Conservation (phyloP, 2,888 invertebrate species). For the Drosophila austrosaltans region DNA sequence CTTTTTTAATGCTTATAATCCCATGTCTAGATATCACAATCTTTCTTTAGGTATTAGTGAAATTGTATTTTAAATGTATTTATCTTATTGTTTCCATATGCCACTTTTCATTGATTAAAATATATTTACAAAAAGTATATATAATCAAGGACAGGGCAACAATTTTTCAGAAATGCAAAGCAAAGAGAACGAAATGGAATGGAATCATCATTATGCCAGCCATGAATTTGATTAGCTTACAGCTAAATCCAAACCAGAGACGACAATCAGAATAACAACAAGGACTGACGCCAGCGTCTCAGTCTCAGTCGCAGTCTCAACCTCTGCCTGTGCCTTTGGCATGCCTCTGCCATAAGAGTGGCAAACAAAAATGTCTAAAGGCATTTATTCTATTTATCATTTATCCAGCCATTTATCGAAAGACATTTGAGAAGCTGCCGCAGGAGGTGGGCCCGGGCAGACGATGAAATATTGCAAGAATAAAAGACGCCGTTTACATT, state of each 20-base stretch:
- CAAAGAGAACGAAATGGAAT: too few relatives aligned
- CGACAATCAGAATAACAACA: constrained; percentile 54
- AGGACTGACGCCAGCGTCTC: constrained; percentile 10
- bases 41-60: neutral
- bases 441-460: constrained; percentile 3
- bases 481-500: constrained; percentile 71
- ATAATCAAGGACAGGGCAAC: constrained; percentile 31
- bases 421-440: constrained; percentile 61
- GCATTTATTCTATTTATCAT: constrained; percentile 78
- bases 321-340: neutral
- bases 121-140: constrained; percentile 29
- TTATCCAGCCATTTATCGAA: constrained; percentile 76
- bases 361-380: constrained; percentile 64
- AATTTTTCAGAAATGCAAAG: constrained; percentile 12
- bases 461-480: constrained; percentile 58
- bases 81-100: neutral
- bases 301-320: neutral
- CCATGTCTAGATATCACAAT: neutral
- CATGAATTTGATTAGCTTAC: constrained; percentile 78
- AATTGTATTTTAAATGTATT: neutral
- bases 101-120: constrained; percentile 58
- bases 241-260: constrained; percentile 63
- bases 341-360: constrained; percentile 41
- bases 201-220: constrained; percentile 66
- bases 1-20: too few relatives aligned